Percentiles rank a stretch among this genome's conserved stretches.
Evolutionary conservation across 1,140 invertebrate genomes (phyloP).

Genomic region (Drosophila lini): DNA sequence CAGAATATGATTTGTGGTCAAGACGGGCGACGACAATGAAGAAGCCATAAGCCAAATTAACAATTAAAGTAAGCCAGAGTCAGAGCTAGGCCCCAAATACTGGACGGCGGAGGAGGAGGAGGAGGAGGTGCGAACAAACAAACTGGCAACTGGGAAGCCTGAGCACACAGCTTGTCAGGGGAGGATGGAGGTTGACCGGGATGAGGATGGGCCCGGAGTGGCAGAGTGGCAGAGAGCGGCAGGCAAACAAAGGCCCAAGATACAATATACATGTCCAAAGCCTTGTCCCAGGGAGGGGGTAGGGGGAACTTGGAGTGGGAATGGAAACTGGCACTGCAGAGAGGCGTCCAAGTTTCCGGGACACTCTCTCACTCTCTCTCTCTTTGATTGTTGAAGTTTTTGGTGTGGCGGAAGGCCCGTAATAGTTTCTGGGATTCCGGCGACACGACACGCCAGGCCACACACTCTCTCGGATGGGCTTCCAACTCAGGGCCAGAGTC

Average conservation of each 20-base stretch:
- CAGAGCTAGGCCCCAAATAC: background rate
- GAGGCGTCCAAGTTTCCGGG: slow-evolving; percentile 19
- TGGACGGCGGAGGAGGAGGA: background rate
- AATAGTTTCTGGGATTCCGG: slow-evolving; percentile 36
- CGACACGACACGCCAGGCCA: slow-evolving; percentile 17
- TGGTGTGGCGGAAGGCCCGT: slow-evolving; percentile 29
- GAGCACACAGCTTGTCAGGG: background rate
- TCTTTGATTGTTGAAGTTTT: slow-evolving; percentile 54
- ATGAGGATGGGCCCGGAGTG: slow-evolving; percentile 1
- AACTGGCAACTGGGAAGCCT: slow-evolving; percentile 27
- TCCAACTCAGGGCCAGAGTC: slow-evolving; percentile 13
- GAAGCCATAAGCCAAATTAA: slow-evolving; percentile 77
- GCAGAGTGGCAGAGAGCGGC: slow-evolving; percentile 7
- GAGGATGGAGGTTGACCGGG: background rate
- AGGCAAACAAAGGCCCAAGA: slow-evolving; percentile 32
- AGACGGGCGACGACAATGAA: slow-evolving; percentile 52
- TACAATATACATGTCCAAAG: slow-evolving; percentile 28
- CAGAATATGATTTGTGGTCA: slow-evolving; percentile 71
- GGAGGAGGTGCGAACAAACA: slow-evolving; percentile 34
- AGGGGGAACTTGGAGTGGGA: background rate
- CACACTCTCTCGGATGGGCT: slow-evolving; percentile 3
- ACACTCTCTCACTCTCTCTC: background rate
- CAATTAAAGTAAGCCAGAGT: slow-evolving; percentile 67
- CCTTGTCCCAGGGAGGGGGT: background rate
- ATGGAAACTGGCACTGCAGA: slow-evolving; percentile 6